Percentiles rank a stretch among this genome's conserved stretches.
Evolutionary conservation across 1,140 invertebrate species (phyloP).

Genomic region (Drosophila navojoa): DNA sequence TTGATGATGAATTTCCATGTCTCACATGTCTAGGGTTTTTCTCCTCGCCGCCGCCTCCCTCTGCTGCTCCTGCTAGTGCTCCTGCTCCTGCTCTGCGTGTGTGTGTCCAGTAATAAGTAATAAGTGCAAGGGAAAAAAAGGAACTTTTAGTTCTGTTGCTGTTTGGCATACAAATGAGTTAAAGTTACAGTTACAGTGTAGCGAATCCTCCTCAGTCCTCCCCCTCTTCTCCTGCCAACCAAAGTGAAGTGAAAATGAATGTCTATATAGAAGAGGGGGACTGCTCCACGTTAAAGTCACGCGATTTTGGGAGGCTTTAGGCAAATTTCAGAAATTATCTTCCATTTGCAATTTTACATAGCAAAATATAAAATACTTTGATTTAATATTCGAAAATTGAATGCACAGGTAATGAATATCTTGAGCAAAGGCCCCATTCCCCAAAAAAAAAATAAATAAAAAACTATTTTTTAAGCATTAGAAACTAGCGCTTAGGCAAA

Average conservation of each 20-base stretch:
- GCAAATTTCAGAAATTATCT: background rate
- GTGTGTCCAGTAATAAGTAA: slow-evolving; percentile 78
- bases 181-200: slow-evolving; percentile 56
- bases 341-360: too few relatives aligned
- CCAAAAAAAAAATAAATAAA: too few relatives aligned
- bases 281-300: slow-evolving; percentile 20
- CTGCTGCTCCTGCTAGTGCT: background rate
- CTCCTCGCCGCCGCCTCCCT: background rate
- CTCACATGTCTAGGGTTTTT: slow-evolving; percentile 78
- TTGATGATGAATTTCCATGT: slow-evolving; percentile 83
- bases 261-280: slow-evolving; percentile 3
- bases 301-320: background rate
- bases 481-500: too few relatives aligned
- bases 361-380: too few relatives aligned
- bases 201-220: background rate
- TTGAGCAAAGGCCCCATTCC: too few relatives aligned
- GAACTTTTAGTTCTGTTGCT: slow-evolving; percentile 79
- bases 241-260: slow-evolving; percentile 51
- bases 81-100: slow-evolving; percentile 11
- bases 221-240: background rate
- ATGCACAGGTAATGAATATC: too few relatives aligned
- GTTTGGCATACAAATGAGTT: slow-evolving; percentile 82
- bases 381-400: too few relatives aligned
- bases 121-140: slow-evolving; percentile 70
- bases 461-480: too few relatives aligned